Base-by-base conservation (phyloP, 2,888 invertebrate species). In the Axea sp. region DNA sequence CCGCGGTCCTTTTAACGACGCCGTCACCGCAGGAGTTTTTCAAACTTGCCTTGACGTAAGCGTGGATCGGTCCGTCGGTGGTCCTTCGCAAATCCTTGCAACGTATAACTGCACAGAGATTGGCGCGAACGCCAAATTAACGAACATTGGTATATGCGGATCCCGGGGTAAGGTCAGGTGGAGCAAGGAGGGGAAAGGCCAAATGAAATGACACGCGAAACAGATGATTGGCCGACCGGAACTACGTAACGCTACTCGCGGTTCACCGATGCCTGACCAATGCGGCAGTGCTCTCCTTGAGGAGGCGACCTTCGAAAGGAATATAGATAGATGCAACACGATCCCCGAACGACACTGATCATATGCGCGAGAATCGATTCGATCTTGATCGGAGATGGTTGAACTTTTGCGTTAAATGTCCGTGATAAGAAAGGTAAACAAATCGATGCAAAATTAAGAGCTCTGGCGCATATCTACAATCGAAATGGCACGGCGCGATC, bases 1-100 rank as follows among this genome's bases (percentile, higher is more conserved):
- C 95, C 33, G 94, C 93, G 0, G 96, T 96, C 45, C 95, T 90
- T 84, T 95, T 94, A 81, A 93, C 90, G 84, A 92, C 86, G 86
- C 91, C 89, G 88, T 89, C 88, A 87, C 90, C 86, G 73, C 82
- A 83, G 45, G 78, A 80, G 55, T 86, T 87, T 73, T 83, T 86
- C 51, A 87, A 43, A 73, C 89, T 88, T 81, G 93, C 94, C 90
- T 95, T 95, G 14, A 95, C 94, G 87, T 95, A 95, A 72, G 95
- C 95, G 87, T 95, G 94, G 75, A 94, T 91, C 39, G 90, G 90
- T 79, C 91, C 92, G 45, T 92, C 93, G 83, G 91, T 90, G 8
- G 90, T 86, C 76, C 93, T 90, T 79, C 92, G 91, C 75, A 95
- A 89, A 84, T 94, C 94, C 83, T 91, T 91, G 86, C 95, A 95